Base-by-base conservation (phyloP, 30 jellyfish, hydroid and myxozoan genomes). In the Calvadosia cruxmelitensis region DNA sequence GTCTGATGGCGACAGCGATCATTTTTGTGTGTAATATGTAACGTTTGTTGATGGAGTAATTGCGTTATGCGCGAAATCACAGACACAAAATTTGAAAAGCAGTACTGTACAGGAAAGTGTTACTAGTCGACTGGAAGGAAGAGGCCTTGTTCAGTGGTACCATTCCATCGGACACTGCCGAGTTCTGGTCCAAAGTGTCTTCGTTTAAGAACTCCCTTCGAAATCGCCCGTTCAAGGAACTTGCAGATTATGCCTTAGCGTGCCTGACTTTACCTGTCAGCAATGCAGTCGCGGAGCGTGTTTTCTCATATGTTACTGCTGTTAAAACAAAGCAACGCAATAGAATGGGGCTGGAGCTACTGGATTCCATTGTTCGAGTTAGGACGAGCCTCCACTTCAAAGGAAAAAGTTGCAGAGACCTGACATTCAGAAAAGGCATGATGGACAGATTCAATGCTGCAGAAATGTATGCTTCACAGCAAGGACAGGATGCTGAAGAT, bases 281-380 rank as follows among this genome's bases (percentile, higher is more conserved):
- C 72, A 75, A 75, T 50, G 72, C 86, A 49, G 86, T 75, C 10
- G 78, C 64, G 15, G 86, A 75, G 79, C 34, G 86, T 16, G 42
- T 66, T 16, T 75, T 75, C 52, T 66, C 86, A 49, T 20, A 75
- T 2, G 86, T 36, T 27, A 75, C 64, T 3, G 80, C 80, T 3
- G 79, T 75, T 63, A 75, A 75, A 61, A 75, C 86, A 49, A 75
- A 75, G 63, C 32, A 23, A 27, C 65, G 78, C 29, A 75, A 75
- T 66, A 29, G 86, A 75, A 75, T 64, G 86, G 86, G 86, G 25
- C 27, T 75, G 50, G 76, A 67, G 29, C 28, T 75, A 53, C 52
- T 73, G 51, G 74, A 63, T 67, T 75, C 86, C 65, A 51, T 50
- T 29, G 73, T 71, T 27, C 72, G 73, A 2, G 53, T 71, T 71